These are phyloP conservation scores for Eupeodes latifasciatus DNA, from an alignment of 2,888 invertebrate species.

Conservation along the genomic window DNA sequence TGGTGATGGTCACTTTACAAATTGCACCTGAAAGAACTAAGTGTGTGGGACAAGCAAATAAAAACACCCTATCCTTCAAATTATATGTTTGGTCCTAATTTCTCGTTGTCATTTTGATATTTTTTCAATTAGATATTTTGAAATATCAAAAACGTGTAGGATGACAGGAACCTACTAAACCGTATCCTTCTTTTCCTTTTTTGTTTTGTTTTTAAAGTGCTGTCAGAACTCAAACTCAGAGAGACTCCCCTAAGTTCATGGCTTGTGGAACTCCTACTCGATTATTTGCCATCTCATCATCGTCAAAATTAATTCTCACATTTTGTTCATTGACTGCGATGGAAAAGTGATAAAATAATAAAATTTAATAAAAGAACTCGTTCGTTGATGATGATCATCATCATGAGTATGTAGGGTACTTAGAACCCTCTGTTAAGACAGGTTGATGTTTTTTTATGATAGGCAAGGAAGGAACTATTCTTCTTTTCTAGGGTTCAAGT, in stretches of 20 bases:
- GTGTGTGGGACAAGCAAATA: not conserved
- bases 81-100: constrained; percentile 71
- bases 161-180: constrained; percentile 42
- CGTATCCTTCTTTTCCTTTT: constrained; percentile 60
- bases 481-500: not conserved
- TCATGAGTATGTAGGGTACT: constrained; percentile 41
- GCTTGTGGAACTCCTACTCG: constrained; percentile 42
- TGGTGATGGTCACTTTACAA: constrained; percentile 73
- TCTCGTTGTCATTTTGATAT: constrained; percentile 35
- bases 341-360: constrained; percentile 56
- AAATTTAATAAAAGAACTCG: constrained; percentile 49
- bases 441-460: constrained; percentile 65
- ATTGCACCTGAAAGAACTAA: constrained; percentile 67
- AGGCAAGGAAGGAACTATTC: not conserved
- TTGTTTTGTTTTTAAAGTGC: constrained; percentile 2
- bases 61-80: constrained; percentile 56
- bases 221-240: not conserved
- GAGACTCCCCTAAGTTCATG: constrained; percentile 55
- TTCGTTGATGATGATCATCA: constrained; percentile 48
- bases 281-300: constrained; percentile 49
- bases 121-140: constrained; percentile 71
- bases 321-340: constrained; percentile 55
- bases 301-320: constrained; percentile 57
- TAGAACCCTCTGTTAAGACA: constrained; percentile 55
- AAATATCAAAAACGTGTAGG: constrained; percentile 40